phyloP scores from a whole-genome alignment of 2,888 invertebrate genomes.

The Drosophila helvetica region DNA sequence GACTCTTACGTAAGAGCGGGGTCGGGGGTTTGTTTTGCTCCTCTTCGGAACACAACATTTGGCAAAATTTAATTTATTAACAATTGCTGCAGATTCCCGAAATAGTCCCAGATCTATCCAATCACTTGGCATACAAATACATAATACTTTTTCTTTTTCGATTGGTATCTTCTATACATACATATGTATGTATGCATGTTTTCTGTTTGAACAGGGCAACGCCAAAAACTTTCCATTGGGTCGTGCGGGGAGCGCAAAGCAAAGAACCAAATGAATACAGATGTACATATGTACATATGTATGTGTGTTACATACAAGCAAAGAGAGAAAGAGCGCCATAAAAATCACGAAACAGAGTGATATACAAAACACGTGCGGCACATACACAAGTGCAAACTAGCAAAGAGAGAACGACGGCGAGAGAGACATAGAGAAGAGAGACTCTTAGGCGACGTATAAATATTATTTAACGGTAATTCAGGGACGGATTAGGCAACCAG shows the following conservation, averaged over 20 bases:
- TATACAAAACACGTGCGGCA: slow-evolving; percentile 45
- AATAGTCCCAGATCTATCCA: slow-evolving; percentile 16
- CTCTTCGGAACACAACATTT: slow-evolving; percentile 43
- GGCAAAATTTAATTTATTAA: slow-evolving; percentile 59
- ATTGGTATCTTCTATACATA: slow-evolving; percentile 4
- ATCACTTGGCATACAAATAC: slow-evolving; percentile 5
- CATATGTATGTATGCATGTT: too few species aligned
- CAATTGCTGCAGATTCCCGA: slow-evolving; percentile 50
- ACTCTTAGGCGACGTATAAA: slow-evolving; percentile 37
- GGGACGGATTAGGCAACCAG: slow-evolving; percentile 15
- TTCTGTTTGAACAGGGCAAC: slow-evolving; percentile 7
- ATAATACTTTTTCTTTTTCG: slow-evolving; percentile 23
- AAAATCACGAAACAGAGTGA: slow-evolving; percentile 40
- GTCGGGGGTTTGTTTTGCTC: slow-evolving; percentile 42
- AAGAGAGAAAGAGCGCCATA: slow-evolving; percentile 41
- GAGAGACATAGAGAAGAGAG: slow-evolving; percentile 7
- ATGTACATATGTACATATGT: slow-evolving; percentile 1
- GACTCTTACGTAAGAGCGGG: slow-evolving; percentile 65
- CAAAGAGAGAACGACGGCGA: slow-evolving; percentile 8
- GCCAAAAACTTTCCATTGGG: slow-evolving; percentile 65
- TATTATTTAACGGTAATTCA: slow-evolving; percentile 38
- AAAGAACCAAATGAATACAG: slow-evolving; percentile 42
- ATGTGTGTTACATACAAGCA: neutral
- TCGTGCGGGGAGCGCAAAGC: slow-evolving; percentile 37
- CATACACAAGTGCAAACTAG: slow-evolving; percentile 11